Percentiles rank a stretch among this genome's conserved stretches.
These are phyloP conservation scores for Heterotilapia buettikoferi DNA, from an alignment of 2,113 vertebrate genomes.

Conservation along the genomic window DNA sequence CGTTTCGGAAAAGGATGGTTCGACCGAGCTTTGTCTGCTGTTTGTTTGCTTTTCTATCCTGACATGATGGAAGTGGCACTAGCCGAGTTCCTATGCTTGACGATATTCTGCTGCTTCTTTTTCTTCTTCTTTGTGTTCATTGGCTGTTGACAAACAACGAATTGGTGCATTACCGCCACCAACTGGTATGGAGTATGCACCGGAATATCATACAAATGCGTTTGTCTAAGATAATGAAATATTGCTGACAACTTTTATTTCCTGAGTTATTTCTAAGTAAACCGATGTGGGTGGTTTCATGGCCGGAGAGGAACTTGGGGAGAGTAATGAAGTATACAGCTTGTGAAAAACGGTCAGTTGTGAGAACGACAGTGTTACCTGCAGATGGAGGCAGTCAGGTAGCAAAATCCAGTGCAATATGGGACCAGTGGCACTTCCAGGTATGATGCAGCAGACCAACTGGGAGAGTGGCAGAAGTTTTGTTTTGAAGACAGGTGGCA, in stretches of 20 bases:
- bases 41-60: slow-evolving; percentile 5
- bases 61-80: neutral
- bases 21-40: neutral
- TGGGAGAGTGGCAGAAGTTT: neutral
- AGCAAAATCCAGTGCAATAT: neutral
- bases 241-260: neutral
- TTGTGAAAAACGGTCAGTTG: neutral
- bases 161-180: neutral
- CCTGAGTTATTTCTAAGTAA: neutral
- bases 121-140: neutral
- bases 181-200: neutral
- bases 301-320: neutral
- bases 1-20: neutral
- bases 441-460: neutral
- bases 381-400: neutral
- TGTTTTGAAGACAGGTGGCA: neutral
- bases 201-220: neutral
- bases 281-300: neutral
- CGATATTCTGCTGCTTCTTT: neutral
- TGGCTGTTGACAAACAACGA: neutral
- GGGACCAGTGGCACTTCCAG: neutral
- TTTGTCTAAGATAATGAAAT: neutral
- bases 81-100: neutral
- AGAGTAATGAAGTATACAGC: neutral
- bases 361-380: neutral